phyloP scores from a whole-genome alignment of 2,888 invertebrate genomes.

The Tiphia femorata region DNA sequence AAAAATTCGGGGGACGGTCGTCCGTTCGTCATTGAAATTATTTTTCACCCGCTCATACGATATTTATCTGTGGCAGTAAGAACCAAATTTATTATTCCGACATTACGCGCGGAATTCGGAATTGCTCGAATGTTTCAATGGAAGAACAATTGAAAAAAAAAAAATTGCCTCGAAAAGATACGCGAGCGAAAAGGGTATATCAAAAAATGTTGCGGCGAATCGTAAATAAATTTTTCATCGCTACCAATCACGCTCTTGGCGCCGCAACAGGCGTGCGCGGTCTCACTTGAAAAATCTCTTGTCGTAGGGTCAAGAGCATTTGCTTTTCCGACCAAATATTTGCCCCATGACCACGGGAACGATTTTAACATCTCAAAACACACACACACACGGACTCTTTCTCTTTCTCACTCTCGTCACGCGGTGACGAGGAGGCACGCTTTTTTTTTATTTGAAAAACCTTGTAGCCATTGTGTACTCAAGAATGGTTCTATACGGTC shows the following conservation, averaged over 20 bases:
- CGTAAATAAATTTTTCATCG: background rate
- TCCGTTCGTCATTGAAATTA: too few species aligned
- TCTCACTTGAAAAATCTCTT: constrained; percentile 43
- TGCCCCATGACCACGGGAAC: constrained; percentile 39
- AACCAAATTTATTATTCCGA: too few species aligned
- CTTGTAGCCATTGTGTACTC: constrained; percentile 47
- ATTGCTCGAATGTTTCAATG: too few species aligned
- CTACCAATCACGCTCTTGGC: too few species aligned
- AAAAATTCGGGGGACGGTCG: too few species aligned
- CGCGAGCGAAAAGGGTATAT: too few species aligned
- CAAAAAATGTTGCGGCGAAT: background rate
- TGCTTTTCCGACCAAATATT: constrained; percentile 43
- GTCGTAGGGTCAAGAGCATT: constrained; percentile 42
- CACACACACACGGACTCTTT: constrained; percentile 25
- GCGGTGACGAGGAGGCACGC: constrained; percentile 33
- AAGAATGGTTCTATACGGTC: constrained; percentile 38
- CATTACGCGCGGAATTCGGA: too few species aligned
- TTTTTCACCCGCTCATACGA: too few species aligned
- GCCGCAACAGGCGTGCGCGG: background rate
- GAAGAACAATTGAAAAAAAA: background rate
- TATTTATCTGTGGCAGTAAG: too few species aligned
- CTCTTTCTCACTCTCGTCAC: background rate
- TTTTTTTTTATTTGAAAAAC: constrained; percentile 43
- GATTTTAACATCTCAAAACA: constrained; percentile 50
- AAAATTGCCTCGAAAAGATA: background rate